Base-by-base conservation (phyloP, 2,797 vertebrate species). In the Tokudaia muenninki region DNA sequence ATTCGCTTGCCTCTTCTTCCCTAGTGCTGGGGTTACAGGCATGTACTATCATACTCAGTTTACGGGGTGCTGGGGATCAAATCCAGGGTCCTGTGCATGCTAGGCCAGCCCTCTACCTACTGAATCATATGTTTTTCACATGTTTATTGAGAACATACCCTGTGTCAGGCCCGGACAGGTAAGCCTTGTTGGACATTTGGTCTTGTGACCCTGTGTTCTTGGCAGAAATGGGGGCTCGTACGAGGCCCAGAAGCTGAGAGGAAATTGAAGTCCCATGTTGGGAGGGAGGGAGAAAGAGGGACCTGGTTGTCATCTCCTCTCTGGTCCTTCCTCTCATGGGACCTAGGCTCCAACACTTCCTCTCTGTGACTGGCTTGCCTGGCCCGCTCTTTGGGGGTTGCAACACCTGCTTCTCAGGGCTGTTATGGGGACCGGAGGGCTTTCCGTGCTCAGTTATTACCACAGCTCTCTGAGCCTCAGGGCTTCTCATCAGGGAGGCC, bases 261-360 rank as follows among this genome's bases (percentile, higher is more conserved):
- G 47, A 81, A 94, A 92, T 80, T 86, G 91, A 92, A 94, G 94
- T 93, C 70, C n/a, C 37, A n/a, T 37, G 59, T 83, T 75, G 82
- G 31, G 67, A 86, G 91, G n/a, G 52, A 74, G 78, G 57, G 94
- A 55, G 70, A 1, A 11, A n/a, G 24, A 50, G 80, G 52, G 79
- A 59, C 94, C 90, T 72, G 91, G 44, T 13, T 47, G 83, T 61
- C 83, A 7, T 47, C 37, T 26, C 13, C 21, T 52, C 9, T 13
- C 50, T 47, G 79, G 44, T 90, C 67, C 93, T 95, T 95, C 92
- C 91, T 55, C 31, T 80, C 96, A 87, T 0, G 75, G 95, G 96
- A 90, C 83, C 75, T 21, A n/a, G 67, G 72, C 88, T 55, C 72
- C 52, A 78, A 44, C 87, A 87, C 90, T 94, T 97, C 97, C 96